These are phyloP conservation scores for Acrocephalus arundinaceus DNA, from an alignment of 2,113 vertebrate genomes.

Conservation along the genomic window DNA sequence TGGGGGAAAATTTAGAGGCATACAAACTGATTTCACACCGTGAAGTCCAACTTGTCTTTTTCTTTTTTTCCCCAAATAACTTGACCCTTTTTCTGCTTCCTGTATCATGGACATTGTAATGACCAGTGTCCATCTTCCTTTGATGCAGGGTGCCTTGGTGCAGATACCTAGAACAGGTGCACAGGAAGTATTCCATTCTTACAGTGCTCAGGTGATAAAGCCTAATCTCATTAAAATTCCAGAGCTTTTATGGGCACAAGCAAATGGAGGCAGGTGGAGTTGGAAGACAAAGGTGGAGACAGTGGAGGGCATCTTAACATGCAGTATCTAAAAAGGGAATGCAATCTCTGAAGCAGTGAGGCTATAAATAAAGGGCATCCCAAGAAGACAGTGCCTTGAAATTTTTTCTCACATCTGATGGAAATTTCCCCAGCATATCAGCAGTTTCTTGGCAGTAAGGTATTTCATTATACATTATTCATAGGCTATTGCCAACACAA, in stretches of 20 bases:
- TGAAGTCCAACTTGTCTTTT: neutral
- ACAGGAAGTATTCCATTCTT: neutral
- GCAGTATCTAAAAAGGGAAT: neutral
- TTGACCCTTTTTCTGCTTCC: neutral
- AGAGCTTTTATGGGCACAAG: neutral
- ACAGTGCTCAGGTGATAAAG: neutral
- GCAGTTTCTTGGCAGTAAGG: constrained; percentile 28
- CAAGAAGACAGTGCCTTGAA: constrained; percentile 22
- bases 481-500: constrained; percentile 42
- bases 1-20: neutral
- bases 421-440: constrained; percentile 24
- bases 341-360: neutral
- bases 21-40: neutral
- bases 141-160: neutral
- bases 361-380: constrained; percentile 30
- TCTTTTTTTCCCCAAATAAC: neutral
- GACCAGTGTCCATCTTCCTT: neutral
- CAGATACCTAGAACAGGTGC: neutral
- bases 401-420: constrained; percentile 3
- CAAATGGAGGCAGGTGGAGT: neutral
- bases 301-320: neutral
- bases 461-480: constrained; percentile 52
- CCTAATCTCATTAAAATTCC: neutral
- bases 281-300: neutral
- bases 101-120: neutral